Evolutionary conservation across 2,797 vertebrate species (phyloP).

Genomic region (Prionace glauca): DNA sequence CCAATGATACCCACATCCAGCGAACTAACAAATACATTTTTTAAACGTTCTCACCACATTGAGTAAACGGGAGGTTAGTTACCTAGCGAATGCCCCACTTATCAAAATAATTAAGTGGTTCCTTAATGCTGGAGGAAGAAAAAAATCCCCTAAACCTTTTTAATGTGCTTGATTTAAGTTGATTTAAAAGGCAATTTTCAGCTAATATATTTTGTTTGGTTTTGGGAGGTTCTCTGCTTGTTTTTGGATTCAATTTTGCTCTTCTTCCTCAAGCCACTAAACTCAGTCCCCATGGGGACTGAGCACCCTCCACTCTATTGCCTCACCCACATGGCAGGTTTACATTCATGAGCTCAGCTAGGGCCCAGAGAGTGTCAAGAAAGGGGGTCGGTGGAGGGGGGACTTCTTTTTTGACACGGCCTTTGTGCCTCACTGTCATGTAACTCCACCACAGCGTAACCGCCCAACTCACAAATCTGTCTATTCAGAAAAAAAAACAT

Average conservation of each 20-base stretch:
- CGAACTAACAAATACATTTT: too few relatives aligned
- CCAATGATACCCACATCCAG: too few relatives aligned
- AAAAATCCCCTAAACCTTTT: background rate
- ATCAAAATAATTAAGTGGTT: background rate
- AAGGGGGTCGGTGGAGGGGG: background rate
- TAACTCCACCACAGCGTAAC: background rate
- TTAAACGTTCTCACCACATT: too few relatives aligned
- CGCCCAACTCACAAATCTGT: background rate
- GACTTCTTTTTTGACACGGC: background rate
- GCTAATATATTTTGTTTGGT: background rate
- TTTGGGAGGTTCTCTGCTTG: background rate
- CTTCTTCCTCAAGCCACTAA: background rate
- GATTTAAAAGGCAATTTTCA: background rate
- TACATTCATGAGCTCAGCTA: background rate
- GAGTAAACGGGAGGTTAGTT: background rate
- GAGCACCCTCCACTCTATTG: background rate
- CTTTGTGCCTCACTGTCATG: background rate
- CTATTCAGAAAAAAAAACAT: background rate
- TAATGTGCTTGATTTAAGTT: background rate
- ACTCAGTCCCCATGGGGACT: background rate
- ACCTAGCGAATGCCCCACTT: background rate
- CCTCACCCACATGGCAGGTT: background rate
- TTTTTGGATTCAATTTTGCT: background rate
- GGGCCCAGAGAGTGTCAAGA: background rate
- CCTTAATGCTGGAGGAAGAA: background rate